Evolutionary conservation across 2,797 vertebrate genomes (phyloP).

Genomic region (Odontamblyopus rebecca): DNA sequence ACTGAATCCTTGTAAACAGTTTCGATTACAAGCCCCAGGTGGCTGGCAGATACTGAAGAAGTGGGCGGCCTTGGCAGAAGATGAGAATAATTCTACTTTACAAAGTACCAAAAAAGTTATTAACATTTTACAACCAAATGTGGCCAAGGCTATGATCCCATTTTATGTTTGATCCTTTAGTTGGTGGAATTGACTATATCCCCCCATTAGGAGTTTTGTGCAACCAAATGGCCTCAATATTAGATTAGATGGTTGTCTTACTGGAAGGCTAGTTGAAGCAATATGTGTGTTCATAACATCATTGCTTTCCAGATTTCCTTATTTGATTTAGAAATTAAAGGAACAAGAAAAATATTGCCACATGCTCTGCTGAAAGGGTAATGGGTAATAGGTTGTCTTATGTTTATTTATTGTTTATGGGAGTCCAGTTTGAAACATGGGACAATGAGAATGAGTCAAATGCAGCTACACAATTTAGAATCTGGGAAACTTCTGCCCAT

Average conservation of each 20-base stretch:
- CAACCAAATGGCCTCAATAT: too few relatives aligned
- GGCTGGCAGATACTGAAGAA: conserved; percentile 25
- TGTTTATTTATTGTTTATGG: conserved; percentile 3
- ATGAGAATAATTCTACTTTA: conserved; percentile 15
- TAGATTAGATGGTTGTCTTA: neutral
- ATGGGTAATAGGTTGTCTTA: neutral
- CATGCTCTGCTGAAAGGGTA: neutral
- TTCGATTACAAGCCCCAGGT: conserved; percentile 27
- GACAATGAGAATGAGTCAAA: neutral
- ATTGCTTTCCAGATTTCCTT: neutral
- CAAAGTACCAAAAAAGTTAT: conserved; percentile 1
- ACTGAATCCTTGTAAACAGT: conserved; percentile 17
- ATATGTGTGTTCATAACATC: neutral
- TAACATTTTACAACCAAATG: conserved; percentile 3
- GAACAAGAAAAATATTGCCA: neutral
- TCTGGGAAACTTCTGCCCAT: conserved; percentile 1
- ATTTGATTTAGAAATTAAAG: neutral
- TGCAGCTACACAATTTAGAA: neutral
- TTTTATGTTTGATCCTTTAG: neutral
- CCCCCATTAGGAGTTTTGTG: neutral
- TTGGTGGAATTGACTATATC: neutral
- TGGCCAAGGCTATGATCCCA: neutral
- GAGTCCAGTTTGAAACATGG: neutral
- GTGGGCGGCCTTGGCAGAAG: conserved; percentile 44
- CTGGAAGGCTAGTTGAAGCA: neutral